Conservation (phyloP, 2,113 vertebrate species). For the Anarhynchus alexandrinus region DNA sequence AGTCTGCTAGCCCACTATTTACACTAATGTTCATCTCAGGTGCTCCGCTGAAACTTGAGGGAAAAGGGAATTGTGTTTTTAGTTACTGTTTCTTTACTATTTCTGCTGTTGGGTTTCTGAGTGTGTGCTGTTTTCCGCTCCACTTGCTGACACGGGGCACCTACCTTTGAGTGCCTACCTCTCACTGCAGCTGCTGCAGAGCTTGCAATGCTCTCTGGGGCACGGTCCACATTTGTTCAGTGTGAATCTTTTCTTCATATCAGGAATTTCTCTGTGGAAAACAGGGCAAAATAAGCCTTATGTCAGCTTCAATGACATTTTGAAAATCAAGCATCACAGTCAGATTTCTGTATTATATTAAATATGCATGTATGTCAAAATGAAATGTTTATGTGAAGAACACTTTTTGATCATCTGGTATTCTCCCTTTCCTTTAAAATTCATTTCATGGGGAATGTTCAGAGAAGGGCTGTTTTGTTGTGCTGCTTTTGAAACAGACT, state of each 20-base stretch:
- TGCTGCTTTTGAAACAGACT: not conserved
- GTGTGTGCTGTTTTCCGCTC: not conserved
- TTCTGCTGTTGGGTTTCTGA: not conserved
- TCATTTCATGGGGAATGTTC: not conserved
- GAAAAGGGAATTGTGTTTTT: not conserved
- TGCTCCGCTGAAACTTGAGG: not conserved
- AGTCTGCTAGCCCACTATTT: not conserved
- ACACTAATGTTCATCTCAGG: fast-evolving
- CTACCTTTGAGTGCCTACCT: not conserved
- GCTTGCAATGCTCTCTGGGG: not conserved
- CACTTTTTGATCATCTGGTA: not conserved
- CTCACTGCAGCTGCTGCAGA: not conserved
- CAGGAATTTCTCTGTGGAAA: not conserved
- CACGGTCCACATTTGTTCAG: not conserved
- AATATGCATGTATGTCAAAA: conserved; percentile 30
- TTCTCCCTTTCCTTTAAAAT: not conserved
- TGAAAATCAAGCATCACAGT: not conserved
- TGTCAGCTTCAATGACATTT: conserved; percentile 14
- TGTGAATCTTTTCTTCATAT: not conserved
- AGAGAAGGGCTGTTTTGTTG: not conserved
- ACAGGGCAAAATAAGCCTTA: not conserved
- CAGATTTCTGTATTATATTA: conserved; percentile 34
- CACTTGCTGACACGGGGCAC: not conserved
- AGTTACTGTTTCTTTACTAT: not conserved
- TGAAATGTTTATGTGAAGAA: conserved; percentile 15